phyloP scores from a whole-genome alignment of 2,888 invertebrate genomes.

The Caenorhabditis sp. region DNA sequence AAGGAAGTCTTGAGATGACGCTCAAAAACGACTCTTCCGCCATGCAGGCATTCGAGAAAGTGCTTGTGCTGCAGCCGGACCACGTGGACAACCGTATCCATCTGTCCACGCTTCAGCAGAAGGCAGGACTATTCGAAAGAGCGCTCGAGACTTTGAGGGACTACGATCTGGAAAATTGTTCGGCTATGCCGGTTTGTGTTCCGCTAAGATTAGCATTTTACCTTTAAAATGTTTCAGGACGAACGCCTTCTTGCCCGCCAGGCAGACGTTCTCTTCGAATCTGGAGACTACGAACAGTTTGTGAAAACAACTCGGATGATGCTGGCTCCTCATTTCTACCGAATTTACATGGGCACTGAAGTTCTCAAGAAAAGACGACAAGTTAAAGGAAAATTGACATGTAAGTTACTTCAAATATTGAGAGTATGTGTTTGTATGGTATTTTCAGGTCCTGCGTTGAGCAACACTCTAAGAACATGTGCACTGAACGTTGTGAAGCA shows the following conservation, averaged over 20 bases:
- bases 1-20: slow-evolving; percentile 50
- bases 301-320: slow-evolving; percentile 74
- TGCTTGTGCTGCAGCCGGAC: slow-evolving; percentile 67
- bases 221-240: too few relatives aligned
- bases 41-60: slow-evolving; percentile 70
- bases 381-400: slow-evolving; percentile 17
- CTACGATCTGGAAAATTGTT: slow-evolving; percentile 75
- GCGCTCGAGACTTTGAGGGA: slow-evolving; percentile 78
- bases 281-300: slow-evolving; percentile 73
- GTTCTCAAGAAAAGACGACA: slow-evolving; percentile 57
- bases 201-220: too few relatives aligned
- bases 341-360: slow-evolving; percentile 60
- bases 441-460: slow-evolving; percentile 59
- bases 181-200: slow-evolving; percentile 11
- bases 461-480: slow-evolving; percentile 67
- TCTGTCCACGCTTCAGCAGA: slow-evolving; percentile 76
- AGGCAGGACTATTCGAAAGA: slow-evolving; percentile 73
- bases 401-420: too few relatives aligned
- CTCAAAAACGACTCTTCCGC: slow-evolving; percentile 69
- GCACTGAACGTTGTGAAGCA: slow-evolving; percentile 72
- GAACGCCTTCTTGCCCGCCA: slow-evolving; percentile 79
- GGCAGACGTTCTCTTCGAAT: slow-evolving; percentile 77
- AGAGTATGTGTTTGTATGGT: too few relatives aligned
- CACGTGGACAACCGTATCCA: slow-evolving; percentile 81
- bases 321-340: slow-evolving; percentile 80